Evolutionary conservation across 2,113 vertebrate species (phyloP), one percentile per base, ranked within the genome.

Genomic region (Xyrauchen texanus): DNA sequence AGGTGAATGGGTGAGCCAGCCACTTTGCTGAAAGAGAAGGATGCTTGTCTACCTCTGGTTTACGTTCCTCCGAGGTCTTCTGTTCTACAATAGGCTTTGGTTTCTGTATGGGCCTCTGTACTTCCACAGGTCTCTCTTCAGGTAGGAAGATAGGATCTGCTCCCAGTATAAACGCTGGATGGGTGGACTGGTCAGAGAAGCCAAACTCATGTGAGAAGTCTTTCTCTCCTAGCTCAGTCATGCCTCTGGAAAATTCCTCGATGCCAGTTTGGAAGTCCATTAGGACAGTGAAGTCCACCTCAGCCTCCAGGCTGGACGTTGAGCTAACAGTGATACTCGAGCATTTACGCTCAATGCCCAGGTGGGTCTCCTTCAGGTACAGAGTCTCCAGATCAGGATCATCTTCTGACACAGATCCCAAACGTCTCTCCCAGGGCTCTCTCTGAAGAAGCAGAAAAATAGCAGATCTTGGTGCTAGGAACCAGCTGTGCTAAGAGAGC

Each of bases 261-360:
- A 97, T 95, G 81, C 96, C 97, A 0, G 95, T 93, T 0, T 98
- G 96, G 85, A 96, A 96, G 92, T 99, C 97, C 0, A 96, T 95
- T 0, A 99, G 96, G 80, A 98, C 94, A 0, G 96, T 98, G 92
- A 99, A 97, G 86, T 99, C 97, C 74, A 97, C 97, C 82, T 99
- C 96, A 0, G 96, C 96, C 86, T 99, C 97, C 83, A 97, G 89
- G 88, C 96, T 97, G 85, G 96, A 98, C 0, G 98, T 98, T 4
- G 98, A 98, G 89, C 96, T 99, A 89, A 98, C 97, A 0, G 96
- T 98, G 90, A 98, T 97, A 91, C 96, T 98, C 88, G 97, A 98
- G 88, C 96, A 98, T 88, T 98, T 99, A 73, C 96, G 95, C 86
- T 98, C 98, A 0, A 98, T 98, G 85, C 96, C 95, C 87, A 99